Evolutionary conservation across 2,113 vertebrate genomes (phyloP).

Genomic region (Pachycephala philippinensis): DNA sequence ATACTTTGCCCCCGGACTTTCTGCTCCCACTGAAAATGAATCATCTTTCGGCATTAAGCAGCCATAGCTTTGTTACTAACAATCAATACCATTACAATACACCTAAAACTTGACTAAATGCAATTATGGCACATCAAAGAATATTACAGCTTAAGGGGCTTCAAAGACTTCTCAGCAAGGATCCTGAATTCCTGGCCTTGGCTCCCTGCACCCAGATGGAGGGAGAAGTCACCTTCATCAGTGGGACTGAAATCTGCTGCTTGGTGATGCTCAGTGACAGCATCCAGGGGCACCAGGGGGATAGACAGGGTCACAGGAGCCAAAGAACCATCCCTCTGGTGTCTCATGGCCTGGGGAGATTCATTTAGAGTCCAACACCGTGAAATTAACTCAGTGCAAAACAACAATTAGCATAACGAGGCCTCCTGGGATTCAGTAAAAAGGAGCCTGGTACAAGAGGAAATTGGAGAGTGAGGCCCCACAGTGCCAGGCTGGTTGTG

Average conservation of each 20-base stretch:
- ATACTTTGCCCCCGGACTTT: slow-evolving; percentile 54
- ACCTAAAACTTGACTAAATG: slow-evolving; percentile 4
- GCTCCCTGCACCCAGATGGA: background rate
- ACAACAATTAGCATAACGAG: slow-evolving; percentile 66
- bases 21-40: slow-evolving; percentile 57
- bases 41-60: slow-evolving; percentile 51
- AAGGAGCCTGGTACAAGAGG: slow-evolving; percentile 28
- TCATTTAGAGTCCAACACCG: slow-evolving; percentile 41
- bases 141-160: background rate
- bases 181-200: background rate
- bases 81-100: slow-evolving; percentile 36
- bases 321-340: background rate
- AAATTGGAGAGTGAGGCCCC: slow-evolving; percentile 3
- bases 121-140: background rate
- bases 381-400: slow-evolving; percentile 46
- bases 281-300: accelerated
- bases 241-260: background rate
- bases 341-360: background rate
- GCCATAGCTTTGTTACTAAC: slow-evolving; percentile 49
- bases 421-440: slow-evolving; percentile 56
- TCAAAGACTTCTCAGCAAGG: background rate
- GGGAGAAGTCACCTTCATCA: background rate
- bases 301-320: accelerated
- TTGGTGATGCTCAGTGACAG: background rate
- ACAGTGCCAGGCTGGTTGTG: background rate